Base-by-base conservation (phyloP, 2,888 invertebrate species). In the Hipparchia sbordonii region DNA sequence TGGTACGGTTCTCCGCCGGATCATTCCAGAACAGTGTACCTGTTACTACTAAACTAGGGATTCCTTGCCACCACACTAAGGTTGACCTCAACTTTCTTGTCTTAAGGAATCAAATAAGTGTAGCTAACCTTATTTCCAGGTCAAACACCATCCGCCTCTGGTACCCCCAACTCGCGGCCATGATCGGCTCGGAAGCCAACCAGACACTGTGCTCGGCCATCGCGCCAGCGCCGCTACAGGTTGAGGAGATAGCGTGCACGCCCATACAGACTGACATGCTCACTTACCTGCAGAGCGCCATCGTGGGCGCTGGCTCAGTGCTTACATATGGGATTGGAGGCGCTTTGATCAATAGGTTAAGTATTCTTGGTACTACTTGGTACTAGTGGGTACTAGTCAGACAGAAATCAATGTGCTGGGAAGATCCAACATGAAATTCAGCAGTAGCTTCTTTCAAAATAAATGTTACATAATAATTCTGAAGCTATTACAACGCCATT, bases 161-260 rank as follows among this genome's bases (percentile, higher is more conserved):
- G 98, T 95, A 98, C 78, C 98, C 98, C 0, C 97, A 98, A 84
- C 92, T 98, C 23, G 97, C 98, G 78, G 95, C 96, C 70, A 96
- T 96, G 85, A 95, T 96, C 62, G 84, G 87, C 6, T 82, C 88
- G 0, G 83, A 84, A 56, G 77, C 84, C 10, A 84, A 81, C 56
- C 84, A 84, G 52, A 85, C 85, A 12, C 85, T 93, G 2, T 93
- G 93, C 77, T 84, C 91, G 0, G 92, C 93, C 71, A 89, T 91
- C 73, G 87, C 87, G 0, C 89, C 90, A 1, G 66, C 75, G 12
- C 77, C 63, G 0, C 78, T 77, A 2, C 81, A 77, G 51, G n/a
- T 56, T 2, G 74, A 77, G 1, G 84, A 78, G n/a, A 9, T 57
- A 52, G 74, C 76, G 60, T 93, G 93, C 77, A 77, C 82, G 0